These are phyloP conservation scores for Aselliscus stoliczkanus DNA, from an alignment of 2,797 vertebrate genomes.

Conservation along the genomic window DNA sequence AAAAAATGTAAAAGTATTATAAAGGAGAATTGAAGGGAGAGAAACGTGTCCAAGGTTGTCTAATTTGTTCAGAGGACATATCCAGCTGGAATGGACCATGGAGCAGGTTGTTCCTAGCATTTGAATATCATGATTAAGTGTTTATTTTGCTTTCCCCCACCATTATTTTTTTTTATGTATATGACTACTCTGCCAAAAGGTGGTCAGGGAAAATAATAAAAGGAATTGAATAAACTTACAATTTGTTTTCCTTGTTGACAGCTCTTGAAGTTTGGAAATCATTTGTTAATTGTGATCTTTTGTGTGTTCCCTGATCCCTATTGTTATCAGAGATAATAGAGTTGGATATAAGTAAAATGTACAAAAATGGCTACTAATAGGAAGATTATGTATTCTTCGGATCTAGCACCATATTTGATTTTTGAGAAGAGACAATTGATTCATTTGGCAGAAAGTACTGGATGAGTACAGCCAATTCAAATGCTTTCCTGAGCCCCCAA, in stretches of 20 bases:
- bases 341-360: neutral
- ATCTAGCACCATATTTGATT: neutral
- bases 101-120: neutral
- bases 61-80: neutral
- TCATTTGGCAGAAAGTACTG: neutral
- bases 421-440: conserved; percentile 3
- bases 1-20: neutral
- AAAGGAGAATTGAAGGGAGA: neutral
- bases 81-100: neutral
- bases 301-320: neutral
- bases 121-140: neutral
- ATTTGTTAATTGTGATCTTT: neutral
- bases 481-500: neutral
- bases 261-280: conserved; percentile 22
- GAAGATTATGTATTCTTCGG: neutral
- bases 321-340: neutral
- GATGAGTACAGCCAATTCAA: conserved; percentile 8
- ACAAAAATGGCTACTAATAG: neutral
- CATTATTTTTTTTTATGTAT: neutral
- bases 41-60: neutral
- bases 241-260: neutral
- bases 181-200: conserved; percentile 3
- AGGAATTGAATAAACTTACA: neutral
- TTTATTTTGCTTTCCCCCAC: neutral
- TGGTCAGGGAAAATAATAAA: neutral